These are phyloP conservation scores for Neocloeon triangulifer DNA, from an alignment of 1,140 invertebrate species.

Conservation along the genomic window DNA sequence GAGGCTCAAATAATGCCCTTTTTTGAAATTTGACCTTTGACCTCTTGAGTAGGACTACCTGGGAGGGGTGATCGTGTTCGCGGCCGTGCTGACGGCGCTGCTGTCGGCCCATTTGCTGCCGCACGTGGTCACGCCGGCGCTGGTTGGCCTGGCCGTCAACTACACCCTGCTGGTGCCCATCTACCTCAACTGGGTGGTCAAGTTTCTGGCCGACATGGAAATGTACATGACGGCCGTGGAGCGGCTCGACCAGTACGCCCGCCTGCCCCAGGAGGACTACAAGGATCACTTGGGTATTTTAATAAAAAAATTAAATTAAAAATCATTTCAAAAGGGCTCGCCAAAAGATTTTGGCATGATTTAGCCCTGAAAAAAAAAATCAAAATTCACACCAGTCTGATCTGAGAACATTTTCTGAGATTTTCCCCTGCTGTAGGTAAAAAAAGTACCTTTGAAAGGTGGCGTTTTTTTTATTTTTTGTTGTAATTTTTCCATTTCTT, in stretches of 20 bases:
- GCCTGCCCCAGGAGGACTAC: conserved; percentile 30
- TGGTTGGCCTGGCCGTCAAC: conserved; percentile 49
- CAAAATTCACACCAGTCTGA: too few relatives aligned
- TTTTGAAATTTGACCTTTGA: not conserved
- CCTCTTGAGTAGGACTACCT: conserved; percentile 43
- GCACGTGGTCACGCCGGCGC: conserved; percentile 27
- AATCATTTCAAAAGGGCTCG: too few relatives aligned
- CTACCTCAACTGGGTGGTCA: conserved; percentile 61
- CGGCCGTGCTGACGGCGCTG: conserved; percentile 38
- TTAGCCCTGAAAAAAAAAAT: too few relatives aligned
- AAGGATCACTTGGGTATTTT: too few relatives aligned
- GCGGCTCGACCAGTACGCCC: conserved; percentile 35
- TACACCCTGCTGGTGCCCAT: conserved; percentile 60
- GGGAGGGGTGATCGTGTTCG: conserved; percentile 50
- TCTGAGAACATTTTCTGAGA: too few relatives aligned
- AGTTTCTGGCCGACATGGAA: conserved; percentile 53
- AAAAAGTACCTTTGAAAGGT: too few relatives aligned
- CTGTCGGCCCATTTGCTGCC: conserved; percentile 25
- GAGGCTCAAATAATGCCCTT: conserved; percentile 13
- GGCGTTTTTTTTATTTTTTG: too few relatives aligned
- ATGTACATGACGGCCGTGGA: conserved; percentile 58
- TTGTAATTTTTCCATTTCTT: too few relatives aligned
- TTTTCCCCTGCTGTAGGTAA: too few relatives aligned
- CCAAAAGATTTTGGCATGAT: too few relatives aligned
- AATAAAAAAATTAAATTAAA: conserved; percentile 2